Base-by-base conservation (phyloP, 2,888 invertebrate species). In the Stomorhina lunata region DNA sequence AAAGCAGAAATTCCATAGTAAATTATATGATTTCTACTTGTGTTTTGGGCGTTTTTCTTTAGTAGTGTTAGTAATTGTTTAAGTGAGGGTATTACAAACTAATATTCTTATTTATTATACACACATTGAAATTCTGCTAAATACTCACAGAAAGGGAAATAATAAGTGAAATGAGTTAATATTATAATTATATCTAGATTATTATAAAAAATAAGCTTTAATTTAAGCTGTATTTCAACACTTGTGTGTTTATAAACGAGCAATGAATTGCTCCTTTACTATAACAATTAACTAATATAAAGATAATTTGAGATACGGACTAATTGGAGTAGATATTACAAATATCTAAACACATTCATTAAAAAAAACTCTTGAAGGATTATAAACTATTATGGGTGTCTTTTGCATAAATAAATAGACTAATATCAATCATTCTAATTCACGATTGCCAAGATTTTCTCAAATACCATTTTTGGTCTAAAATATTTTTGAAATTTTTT, bases 91-190 rank as follows among this genome's bases (percentile, higher is more conserved):
- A 59, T 37, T 37, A 37, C 22, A 40, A 59, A 59, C 20, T 37
- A 34, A 57, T 57, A 34, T 57, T 57, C 57, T 27, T 53, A 29
- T 29, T 55, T 55, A 29, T 55, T 10, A 55, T 29, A 55, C 29
- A 55, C 15, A 27, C 29, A 17, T 55, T 29, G 17, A 43, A 7
- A 17, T 7, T 7, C 5, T 15, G 17, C 7, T 43, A n/a, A n/a
- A n/a, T 15, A 6, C 43, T 5, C 37, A 4, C 10, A 10, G 7
- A 43, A 43, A 6, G 5, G 50, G 1, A 27, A 4, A n/a, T 6
- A 6, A 25, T 2, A 50, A 37, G n/a, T 37, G 4, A 50, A 27
- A 27, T 50, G 27, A 27, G 27, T 53, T 27, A 3, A 53, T 53
- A 27, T n/a, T n/a, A n/a, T n/a, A 53, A 27, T 27, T 7, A 53